phyloP scores from a whole-genome alignment of 2,888 invertebrate genomes.

The Archaeoteleia sp. region DNA sequence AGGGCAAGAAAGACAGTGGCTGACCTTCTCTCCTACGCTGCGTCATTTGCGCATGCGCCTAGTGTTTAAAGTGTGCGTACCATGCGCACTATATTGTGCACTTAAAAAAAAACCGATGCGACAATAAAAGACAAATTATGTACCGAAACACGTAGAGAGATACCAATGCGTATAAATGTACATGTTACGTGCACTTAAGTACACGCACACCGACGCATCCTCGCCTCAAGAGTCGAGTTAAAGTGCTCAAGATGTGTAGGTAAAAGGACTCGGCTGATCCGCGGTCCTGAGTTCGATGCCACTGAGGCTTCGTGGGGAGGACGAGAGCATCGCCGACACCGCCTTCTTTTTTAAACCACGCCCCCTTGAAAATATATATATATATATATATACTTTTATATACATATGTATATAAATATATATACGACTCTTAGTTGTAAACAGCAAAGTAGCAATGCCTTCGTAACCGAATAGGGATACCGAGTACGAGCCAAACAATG shows the following conservation, averaged over 20 bases:
- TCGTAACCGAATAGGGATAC: slow-evolving; percentile 13
- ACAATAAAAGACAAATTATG: too few relatives aligned
- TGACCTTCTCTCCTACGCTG: slow-evolving; percentile 13
- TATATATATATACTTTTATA: slow-evolving; percentile 36
- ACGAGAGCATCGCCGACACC: slow-evolving; percentile 64
- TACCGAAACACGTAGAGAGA: too few relatives aligned
- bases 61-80: too few relatives aligned
- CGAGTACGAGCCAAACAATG: slow-evolving; percentile 18
- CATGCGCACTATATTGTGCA: too few relatives aligned
- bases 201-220: slow-evolving; percentile 9
- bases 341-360: slow-evolving; percentile 74
- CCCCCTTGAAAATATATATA: slow-evolving; percentile 67
- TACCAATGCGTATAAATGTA: not conserved
- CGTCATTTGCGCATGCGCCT: too few relatives aligned
- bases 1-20: slow-evolving; percentile 9
- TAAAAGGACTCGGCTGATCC: slow-evolving; percentile 66
- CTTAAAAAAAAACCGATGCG: too few relatives aligned
- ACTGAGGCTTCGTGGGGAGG: slow-evolving; percentile 61
- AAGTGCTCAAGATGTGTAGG: slow-evolving; percentile 58
- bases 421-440: slow-evolving; percentile 30
- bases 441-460: slow-evolving; percentile 26
- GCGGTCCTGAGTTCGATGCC: slow-evolving; percentile 72
- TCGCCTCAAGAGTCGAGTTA: slow-evolving; percentile 43
- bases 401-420: not conserved
- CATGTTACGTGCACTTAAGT: not conserved